Conservation (phyloP, 2,888 invertebrate genomes). For the Orchesella flavescens region DNA sequence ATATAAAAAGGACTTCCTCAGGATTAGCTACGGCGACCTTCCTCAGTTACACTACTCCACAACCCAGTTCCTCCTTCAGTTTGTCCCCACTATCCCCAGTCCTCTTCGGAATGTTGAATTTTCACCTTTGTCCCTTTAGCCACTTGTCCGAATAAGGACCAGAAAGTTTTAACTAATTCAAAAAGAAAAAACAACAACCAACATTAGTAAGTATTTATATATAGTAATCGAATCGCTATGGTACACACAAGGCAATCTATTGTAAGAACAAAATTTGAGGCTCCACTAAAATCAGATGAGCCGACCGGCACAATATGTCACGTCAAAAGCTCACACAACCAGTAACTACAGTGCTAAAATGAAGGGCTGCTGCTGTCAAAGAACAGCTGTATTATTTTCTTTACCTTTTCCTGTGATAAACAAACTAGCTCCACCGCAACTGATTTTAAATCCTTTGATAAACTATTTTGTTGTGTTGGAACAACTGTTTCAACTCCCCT, state of each 20-base stretch:
- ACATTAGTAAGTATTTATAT: not conserved
- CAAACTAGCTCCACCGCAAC: no score
- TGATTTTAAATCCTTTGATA: no score
- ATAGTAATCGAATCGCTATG: not conserved
- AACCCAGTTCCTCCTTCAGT: not conserved
- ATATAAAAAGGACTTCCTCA: slow-evolving; percentile 94
- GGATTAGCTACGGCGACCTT: slow-evolving; percentile 91
- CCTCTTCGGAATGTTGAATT: not conserved
- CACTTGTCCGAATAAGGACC: not conserved
- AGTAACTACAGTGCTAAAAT: no score
- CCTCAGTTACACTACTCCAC: not conserved
- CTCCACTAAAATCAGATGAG: not conserved
- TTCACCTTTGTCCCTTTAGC: no score
- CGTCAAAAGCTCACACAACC: not conserved
- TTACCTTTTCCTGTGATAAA: no score
- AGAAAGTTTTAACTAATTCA: not conserved
- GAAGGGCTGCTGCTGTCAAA: no score
- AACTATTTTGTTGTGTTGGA: no score
- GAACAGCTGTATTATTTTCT: no score
- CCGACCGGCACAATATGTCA: slow-evolving; percentile 58
- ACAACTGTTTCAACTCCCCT: no score
- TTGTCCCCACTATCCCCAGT: not conserved
- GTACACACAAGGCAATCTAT: not conserved
- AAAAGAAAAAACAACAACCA: not conserved
- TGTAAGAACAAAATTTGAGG: not conserved